Evolutionary conservation across 2,113 vertebrate genomes (phyloP).

Genomic region (Epinephelus lanceolatus): DNA sequence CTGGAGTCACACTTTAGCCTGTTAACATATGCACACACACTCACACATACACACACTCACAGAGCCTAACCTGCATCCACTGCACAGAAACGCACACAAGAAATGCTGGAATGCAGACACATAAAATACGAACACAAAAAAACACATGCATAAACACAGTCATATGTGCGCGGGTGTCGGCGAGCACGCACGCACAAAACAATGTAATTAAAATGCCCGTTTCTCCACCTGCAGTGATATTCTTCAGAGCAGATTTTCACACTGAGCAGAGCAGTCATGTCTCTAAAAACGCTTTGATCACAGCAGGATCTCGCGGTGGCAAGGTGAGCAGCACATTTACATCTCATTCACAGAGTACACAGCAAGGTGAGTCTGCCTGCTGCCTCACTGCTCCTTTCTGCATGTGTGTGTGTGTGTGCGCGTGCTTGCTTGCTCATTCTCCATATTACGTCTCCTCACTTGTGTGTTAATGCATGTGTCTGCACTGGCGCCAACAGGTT

Average conservation of each 20-base stretch:
- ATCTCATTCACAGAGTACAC: conserved; percentile 68
- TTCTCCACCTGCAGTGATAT: conserved; percentile 55
- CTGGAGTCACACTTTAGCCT: conserved; percentile 29
- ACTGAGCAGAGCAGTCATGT: conserved; percentile 44
- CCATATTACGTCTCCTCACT: neutral
- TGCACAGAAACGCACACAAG: neutral
- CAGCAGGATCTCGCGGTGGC: conserved; percentile 50
- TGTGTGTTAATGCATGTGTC: neutral
- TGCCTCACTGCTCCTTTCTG: conserved; percentile 2
- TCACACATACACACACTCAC: neutral
- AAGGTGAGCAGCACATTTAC: conserved; percentile 69
- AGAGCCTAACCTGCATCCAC: neutral
- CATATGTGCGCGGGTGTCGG: neutral
- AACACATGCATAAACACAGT: neutral
- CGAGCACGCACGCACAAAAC: neutral
- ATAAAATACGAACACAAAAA: neutral
- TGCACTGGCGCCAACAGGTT: conserved; percentile 7
- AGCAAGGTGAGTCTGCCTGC: conserved; percentile 53
- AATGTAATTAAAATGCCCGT: conserved; percentile 61
- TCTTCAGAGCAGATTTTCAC: conserved; percentile 54
- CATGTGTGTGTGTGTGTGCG: neutral
- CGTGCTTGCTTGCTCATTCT: neutral
- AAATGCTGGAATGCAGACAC: neutral
- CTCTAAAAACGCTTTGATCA: conserved; percentile 74
- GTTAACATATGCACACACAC: neutral